These are phyloP conservation scores for Nymphicus hollandicus DNA, from an alignment of 2,113 vertebrate species.

Conservation along the genomic window DNA sequence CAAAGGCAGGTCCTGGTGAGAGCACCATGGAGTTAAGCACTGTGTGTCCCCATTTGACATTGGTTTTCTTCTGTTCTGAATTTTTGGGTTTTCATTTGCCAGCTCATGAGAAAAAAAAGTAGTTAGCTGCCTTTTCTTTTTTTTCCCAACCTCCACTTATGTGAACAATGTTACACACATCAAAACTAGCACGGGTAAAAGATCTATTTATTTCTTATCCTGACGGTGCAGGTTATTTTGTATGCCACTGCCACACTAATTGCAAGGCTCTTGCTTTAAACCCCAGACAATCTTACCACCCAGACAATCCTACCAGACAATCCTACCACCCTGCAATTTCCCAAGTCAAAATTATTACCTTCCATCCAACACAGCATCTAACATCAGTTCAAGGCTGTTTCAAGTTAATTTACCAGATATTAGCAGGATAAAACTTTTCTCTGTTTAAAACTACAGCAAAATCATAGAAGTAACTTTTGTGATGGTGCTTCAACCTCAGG, in stretches of 20 bases:
- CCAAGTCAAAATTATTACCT: neutral
- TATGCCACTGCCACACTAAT: neutral
- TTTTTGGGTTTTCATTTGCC: neutral
- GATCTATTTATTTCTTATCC: neutral
- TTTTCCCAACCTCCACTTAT: neutral
- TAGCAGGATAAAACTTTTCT: neutral
- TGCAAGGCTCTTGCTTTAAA: neutral
- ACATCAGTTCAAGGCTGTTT: neutral
- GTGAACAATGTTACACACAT: neutral
- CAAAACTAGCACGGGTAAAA: neutral
- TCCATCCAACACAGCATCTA: neutral
- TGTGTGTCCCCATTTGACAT: accelerated
- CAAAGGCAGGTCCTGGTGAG: neutral
- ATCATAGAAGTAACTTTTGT: neutral
- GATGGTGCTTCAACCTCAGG: neutral
- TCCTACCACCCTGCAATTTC: neutral
- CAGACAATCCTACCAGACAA: neutral
- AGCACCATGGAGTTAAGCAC: accelerated
- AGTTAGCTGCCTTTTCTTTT: neutral
- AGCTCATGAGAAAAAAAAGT: neutral
- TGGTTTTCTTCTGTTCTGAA: neutral
- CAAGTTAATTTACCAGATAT: neutral
- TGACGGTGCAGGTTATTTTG: neutral
- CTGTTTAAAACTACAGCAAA: neutral
- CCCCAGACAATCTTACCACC: neutral